phyloP scores from a whole-genome alignment of 2,113 vertebrate species.

The Nyctereutes procyonoides region DNA sequence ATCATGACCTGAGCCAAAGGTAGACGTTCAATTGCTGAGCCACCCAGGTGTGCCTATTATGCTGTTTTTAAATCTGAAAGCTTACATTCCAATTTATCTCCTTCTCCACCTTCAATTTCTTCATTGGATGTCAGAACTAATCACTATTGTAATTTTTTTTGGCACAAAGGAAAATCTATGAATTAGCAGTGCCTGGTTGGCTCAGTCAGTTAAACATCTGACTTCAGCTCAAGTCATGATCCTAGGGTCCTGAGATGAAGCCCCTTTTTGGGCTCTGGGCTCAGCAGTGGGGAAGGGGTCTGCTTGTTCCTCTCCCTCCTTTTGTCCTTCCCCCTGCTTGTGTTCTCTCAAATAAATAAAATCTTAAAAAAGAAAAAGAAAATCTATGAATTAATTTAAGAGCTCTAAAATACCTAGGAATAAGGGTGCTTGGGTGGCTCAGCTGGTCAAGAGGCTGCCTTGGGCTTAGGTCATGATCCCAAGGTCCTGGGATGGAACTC shows the following conservation, averaged over 20 bases:
- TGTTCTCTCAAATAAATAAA: no score
- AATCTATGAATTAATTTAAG: no score
- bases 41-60: neutral
- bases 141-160: neutral
- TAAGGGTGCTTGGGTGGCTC: neutral
- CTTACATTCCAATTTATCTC: neutral
- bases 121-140: conserved; percentile 41
- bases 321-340: no score
- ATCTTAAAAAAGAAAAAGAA: no score
- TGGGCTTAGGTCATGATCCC: no score
- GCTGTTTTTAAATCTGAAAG: neutral
- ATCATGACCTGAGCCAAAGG: no score
- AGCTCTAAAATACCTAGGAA: neutral
- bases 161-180: neutral
- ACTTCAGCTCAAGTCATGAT: neutral
- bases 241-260: neutral
- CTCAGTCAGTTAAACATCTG: neutral
- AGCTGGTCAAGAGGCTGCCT: no score
- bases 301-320: neutral
- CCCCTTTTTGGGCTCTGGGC: neutral
- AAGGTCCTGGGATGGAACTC: no score
- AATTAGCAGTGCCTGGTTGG: neutral
- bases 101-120: neutral
- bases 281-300: neutral
- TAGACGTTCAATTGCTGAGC: no score